Percentiles rank a stretch among this genome's conserved stretches.
Evolutionary conservation across 2,888 invertebrate genomes (phyloP).

Genomic region (Temnothorax unifasciatus): DNA sequence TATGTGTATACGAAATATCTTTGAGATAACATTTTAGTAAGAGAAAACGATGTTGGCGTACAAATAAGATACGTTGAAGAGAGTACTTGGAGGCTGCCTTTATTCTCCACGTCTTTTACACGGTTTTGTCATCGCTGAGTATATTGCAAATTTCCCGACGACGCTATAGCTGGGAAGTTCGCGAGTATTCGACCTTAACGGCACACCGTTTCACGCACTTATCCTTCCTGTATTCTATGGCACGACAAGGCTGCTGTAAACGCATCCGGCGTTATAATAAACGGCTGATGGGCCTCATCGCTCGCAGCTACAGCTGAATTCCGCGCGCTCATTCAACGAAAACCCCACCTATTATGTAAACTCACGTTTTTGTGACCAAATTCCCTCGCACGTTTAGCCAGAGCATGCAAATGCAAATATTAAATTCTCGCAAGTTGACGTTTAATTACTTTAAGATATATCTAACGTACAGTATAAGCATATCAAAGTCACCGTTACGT

Average conservation of each 20-base stretch:
- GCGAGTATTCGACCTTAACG: slow-evolving; percentile 38
- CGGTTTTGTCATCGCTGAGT: slow-evolving; percentile 3
- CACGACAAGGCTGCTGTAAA: slow-evolving; percentile 31
- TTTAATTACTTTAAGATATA: slow-evolving; percentile 40
- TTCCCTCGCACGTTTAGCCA: slow-evolving; percentile 2
- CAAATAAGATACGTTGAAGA: neutral
- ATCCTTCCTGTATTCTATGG: slow-evolving; percentile 41
- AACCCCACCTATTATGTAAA: slow-evolving; percentile 26
- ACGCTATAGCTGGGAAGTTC: slow-evolving; percentile 10
- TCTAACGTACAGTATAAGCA: neutral
- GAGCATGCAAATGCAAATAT: slow-evolving; percentile 32
- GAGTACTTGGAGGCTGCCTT: neutral
- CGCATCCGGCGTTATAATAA: slow-evolving; percentile 44
- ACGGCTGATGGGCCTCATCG: slow-evolving; percentile 45
- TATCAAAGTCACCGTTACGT: neutral
- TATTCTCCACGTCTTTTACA: slow-evolving; percentile 7
- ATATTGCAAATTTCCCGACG: slow-evolving; percentile 40
- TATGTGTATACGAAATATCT: neutral
- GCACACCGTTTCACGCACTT: slow-evolving; percentile 32
- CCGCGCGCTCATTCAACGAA: slow-evolving; percentile 32
- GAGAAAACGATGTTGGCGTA: neutral
- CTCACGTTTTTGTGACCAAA: slow-evolving; percentile 32
- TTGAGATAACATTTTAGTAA: neutral
- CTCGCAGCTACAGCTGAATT: slow-evolving; percentile 38
- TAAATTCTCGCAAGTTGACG: slow-evolving; percentile 29